phyloP scores from a whole-genome alignment of 2,888 invertebrate species.

The Punctoribates punctum region DNA sequence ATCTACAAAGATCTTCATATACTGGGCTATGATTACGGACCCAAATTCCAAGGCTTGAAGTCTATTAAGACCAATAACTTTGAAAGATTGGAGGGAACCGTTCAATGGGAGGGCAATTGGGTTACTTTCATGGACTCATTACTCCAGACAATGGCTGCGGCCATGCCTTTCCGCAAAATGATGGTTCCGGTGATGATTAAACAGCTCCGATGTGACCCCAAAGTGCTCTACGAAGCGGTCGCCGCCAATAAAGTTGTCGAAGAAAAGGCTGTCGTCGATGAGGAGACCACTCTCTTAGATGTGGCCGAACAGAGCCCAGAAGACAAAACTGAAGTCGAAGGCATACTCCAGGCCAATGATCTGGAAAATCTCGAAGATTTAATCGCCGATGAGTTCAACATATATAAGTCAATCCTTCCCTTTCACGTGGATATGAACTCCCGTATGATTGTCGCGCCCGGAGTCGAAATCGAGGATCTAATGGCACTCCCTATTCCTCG shows the following conservation, averaged over 20 bases:
- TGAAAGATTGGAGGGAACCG: constrained; percentile 52
- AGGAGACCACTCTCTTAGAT: neutral
- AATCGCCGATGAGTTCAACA: neutral
- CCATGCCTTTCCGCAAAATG: constrained; percentile 25
- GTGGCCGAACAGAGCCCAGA: too few species aligned
- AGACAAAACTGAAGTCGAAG: neutral
- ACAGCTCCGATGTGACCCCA: constrained; percentile 26
- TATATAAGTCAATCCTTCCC: neutral
- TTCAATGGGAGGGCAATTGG: constrained; percentile 44
- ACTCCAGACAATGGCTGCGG: constrained; percentile 25
- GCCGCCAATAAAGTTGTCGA: neutral
- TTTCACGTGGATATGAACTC: neutral
- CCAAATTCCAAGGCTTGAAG: neutral
- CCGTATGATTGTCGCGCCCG: constrained; percentile 25
- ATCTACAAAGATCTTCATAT: neutral
- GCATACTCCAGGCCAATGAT: neutral
- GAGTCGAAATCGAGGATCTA: constrained; percentile 24
- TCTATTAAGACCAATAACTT: neutral
- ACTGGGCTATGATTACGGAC: neutral
- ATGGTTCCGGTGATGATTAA: constrained; percentile 32
- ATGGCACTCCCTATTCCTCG: constrained; percentile 15
- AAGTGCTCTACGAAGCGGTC: constrained; percentile 21
- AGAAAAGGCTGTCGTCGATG: neutral
- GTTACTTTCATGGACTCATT: constrained; percentile 31
- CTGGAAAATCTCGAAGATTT: neutral